Evolutionary conservation across 2,113 vertebrate species (phyloP).

Genomic region (Ciconia maguari): DNA sequence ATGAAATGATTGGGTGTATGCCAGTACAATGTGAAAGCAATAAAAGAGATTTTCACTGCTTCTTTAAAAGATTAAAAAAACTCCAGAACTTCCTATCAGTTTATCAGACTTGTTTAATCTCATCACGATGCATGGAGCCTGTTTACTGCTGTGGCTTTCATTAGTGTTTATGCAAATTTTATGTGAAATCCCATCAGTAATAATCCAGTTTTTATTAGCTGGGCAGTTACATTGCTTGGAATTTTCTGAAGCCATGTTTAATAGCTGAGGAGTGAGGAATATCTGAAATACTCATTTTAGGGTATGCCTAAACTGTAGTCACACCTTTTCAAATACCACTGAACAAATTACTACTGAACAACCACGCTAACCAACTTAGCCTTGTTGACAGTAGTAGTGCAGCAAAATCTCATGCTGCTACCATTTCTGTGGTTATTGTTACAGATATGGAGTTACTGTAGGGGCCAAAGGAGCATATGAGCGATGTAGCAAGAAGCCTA

Average conservation of each 20-base stretch:
- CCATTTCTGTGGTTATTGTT: background rate
- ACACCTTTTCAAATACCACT: background rate
- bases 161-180: slow-evolving; percentile 21
- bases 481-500: background rate
- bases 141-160: background rate
- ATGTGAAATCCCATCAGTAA: background rate
- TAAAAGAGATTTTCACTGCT: background rate
- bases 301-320: background rate
- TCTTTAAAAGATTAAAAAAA: background rate
- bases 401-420: background rate
- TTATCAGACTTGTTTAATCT: slow-evolving; percentile 24
- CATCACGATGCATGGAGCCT: background rate
- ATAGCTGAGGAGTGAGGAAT: background rate
- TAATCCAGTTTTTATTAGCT: background rate
- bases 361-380: background rate
- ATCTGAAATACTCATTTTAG: background rate
- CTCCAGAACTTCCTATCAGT: background rate
- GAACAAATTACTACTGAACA: background rate
- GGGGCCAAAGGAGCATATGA: background rate
- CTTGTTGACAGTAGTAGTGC: background rate
- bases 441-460: background rate
- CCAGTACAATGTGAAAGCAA: background rate
- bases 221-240: background rate
- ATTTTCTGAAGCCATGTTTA: background rate
- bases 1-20: background rate